Conservation (phyloP, 2,888 invertebrate genomes). For the Aporophyla lueneburgensis region DNA sequence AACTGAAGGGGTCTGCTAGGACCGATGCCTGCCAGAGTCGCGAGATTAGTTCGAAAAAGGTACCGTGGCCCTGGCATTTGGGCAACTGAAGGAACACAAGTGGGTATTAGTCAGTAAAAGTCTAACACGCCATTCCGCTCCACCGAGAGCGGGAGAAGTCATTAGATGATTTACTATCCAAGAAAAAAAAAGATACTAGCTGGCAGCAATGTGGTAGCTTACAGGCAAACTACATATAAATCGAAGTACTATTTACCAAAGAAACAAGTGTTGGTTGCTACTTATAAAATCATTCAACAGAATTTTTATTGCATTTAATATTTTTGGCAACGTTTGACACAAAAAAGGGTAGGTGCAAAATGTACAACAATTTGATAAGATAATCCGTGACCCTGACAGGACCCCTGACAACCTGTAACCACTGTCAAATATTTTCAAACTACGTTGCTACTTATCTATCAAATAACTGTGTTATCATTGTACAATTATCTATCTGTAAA, state of each 20-base stretch:
- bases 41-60: too few relatives aligned
- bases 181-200: not conserved
- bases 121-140: too few relatives aligned
- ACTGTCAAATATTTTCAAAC: not conserved
- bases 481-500: constrained; percentile 36
- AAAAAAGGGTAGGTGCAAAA: not conserved
- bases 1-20: too few relatives aligned
- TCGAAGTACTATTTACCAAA: not conserved
- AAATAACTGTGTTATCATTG: constrained; percentile 15
- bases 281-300: not conserved
- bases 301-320: not conserved
- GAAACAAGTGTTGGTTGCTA: not conserved
- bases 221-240: not conserved
- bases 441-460: not conserved
- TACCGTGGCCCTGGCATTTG: too few relatives aligned
- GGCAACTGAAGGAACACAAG: too few relatives aligned
- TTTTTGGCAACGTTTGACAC: too few relatives aligned
- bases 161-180: too few relatives aligned
- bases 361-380: too few relatives aligned
- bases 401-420: not conserved
- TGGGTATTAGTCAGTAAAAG: too few relatives aligned
- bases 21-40: too few relatives aligned
- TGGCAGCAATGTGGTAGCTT: not conserved
- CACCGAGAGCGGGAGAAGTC: too few relatives aligned
- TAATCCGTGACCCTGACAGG: not conserved